phyloP scores from a whole-genome alignment of 1,140 invertebrate genomes.

The Theocolax elegans region DNA sequence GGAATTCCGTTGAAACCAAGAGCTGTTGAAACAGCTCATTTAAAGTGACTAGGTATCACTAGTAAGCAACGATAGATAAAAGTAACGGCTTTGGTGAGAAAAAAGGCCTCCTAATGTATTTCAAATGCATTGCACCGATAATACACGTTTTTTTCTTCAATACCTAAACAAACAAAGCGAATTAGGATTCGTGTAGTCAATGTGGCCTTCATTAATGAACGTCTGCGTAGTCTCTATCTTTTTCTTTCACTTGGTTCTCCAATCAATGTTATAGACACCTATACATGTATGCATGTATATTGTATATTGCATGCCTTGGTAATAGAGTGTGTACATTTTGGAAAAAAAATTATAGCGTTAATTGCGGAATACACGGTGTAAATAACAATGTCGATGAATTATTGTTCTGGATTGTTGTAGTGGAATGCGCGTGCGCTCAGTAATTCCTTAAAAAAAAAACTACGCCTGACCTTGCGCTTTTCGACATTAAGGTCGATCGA shows the following conservation, averaged over 20 bases:
- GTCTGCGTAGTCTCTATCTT: constrained; percentile 1
- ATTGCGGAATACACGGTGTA: constrained; percentile 9
- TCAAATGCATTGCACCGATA: constrained; percentile 1
- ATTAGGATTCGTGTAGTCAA: constrained; percentile 31
- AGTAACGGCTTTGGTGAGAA: not conserved
- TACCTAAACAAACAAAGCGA: constrained; percentile 21
- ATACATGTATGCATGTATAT: not conserved
- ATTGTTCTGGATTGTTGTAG: not conserved
- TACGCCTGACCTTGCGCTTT: constrained; percentile 12
- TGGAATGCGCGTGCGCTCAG: not conserved
- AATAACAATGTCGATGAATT: not conserved
- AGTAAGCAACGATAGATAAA: too few relatives aligned
- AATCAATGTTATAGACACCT: not conserved
- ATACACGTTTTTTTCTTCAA: not conserved
- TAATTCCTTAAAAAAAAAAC: not conserved
- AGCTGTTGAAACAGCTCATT: too few relatives aligned
- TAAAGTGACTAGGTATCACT: too few relatives aligned
- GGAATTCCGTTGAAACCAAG: too few relatives aligned
- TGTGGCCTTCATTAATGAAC: constrained; percentile 36
- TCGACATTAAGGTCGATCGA: not conserved
- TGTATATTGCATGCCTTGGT: too few relatives aligned
- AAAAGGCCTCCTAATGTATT: constrained; percentile 22
- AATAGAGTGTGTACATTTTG: not conserved
- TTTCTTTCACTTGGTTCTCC: not conserved
- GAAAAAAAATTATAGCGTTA: constrained; percentile 20